Evolutionary conservation across 2,797 vertebrate genomes (phyloP), one percentile per base, ranked within the genome.

Genomic region (Leptoclinus maculatus): DNA sequence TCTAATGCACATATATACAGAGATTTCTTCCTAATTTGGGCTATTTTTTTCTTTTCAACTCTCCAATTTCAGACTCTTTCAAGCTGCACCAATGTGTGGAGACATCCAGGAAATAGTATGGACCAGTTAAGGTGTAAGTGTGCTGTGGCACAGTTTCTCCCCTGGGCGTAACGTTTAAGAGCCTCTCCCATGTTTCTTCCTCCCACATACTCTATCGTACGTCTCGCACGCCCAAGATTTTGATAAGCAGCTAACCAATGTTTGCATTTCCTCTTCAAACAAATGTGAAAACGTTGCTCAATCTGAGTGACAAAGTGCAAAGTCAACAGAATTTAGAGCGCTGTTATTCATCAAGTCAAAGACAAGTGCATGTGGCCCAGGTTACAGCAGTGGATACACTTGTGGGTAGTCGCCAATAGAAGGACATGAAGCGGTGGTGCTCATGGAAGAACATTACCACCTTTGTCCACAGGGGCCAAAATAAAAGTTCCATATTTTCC

Each of bases 211-310:
- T 7, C 6, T 7, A 51, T 80, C 66, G 64, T 19, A 45, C 51
- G 68, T 74, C 17, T 23, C 19, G 14, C 2, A 69, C 11, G 7
- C 23, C 62, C n/a, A 27, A 19, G 57, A 71, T 67, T 71, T 60
- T 65, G 67, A 75, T 69, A 60, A 5, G 49, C 57, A 21, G 7
- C 39, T 43, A 5, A 67, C 16, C 63, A 9, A 21, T 76, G 53
- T 82, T 78, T 82, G 19, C 67, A 68, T 47, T 76, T 65, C 58
- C 58, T 39, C 36, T 59, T 78, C 36, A 65, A 57, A 77, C 49
- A 63, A 67, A 41, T 32, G 36, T 21, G 45, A 51, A 51, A 66
- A 59, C 19, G 60, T 29, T 11, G 54, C 60, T 36, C 34, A 70
- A 36, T 68, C 51, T 65, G 36, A 21, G 25, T 5, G 49, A 29